phyloP scores from a whole-genome alignment of 2,113 vertebrate species.

The Dermatemys mawii region DNA sequence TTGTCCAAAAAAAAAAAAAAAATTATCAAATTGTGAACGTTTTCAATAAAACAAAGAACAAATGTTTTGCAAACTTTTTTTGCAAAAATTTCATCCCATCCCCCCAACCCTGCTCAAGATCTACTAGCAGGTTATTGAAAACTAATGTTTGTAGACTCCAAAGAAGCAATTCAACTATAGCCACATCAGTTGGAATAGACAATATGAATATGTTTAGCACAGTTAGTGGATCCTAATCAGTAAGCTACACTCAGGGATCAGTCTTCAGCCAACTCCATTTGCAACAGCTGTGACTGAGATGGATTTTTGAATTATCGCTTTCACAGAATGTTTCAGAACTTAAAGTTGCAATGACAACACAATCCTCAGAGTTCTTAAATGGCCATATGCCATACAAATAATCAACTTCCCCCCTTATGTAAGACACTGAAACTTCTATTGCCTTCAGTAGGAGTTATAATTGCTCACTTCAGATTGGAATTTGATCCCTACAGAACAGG shows the following conservation, averaged over 20 bases:
- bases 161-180: not conserved
- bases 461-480: not conserved
- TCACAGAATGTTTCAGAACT: not conserved
- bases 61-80: not conserved
- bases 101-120: not conserved
- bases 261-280: not conserved
- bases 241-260: not conserved
- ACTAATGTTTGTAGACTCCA: not conserved
- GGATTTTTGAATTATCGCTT: not conserved
- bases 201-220: not conserved
- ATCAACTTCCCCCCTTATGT: not conserved
- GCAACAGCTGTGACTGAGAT: not conserved
- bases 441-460: not conserved
- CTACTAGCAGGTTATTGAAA: not conserved
- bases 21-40: not conserved
- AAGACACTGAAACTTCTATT: not conserved
- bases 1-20: not conserved
- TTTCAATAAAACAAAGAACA: not conserved
- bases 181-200: not conserved
- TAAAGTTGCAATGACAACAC: not conserved
- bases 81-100: not conserved
- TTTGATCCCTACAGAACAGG: not conserved
- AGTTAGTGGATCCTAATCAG: not conserved
- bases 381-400: no score
- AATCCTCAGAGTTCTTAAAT: no score